Evolutionary conservation across 1,140 invertebrate genomes (phyloP), one percentile per base, ranked within the genome.

Genomic region (Hycleus phaleratus): DNA sequence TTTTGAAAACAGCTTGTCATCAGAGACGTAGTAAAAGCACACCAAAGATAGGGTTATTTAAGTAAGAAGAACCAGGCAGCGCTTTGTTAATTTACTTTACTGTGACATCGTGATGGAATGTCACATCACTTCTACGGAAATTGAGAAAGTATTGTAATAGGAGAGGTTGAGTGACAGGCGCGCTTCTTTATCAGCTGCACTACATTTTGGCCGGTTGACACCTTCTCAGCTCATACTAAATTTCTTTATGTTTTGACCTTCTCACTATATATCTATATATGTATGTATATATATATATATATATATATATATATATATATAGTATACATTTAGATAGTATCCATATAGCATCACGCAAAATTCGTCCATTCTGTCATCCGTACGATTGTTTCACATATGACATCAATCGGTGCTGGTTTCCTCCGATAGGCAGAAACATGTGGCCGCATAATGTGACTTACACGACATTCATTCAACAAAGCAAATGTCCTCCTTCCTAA

Each of bases 61-160:
- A 70, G 18, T 18, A 18, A 18, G 18, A 18, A 18, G 66, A 62
- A 53, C 58, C 52, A 56, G 61, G 58, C 58, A 67, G 63, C 63
- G 65, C 68, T 71, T 69, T 71, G 69, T 71, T 71, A 72, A 71
- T 72, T 72, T 72, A 70, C 71, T 72, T 68, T 60, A 59, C 56
- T 61, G 68, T 71, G 67, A 66, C 66, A 66, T 65, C 65, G 67
- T 71, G 71, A 73, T 73, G 70, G 67, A 71, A 73, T 73, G 70
- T 70, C 70, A 71, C 70, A 69, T 69, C 68, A 69, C 62, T 65
- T 65, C 64, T 63, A 65, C 69, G 71, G 71, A 73, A 73, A 73
- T 73, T 73, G 71, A 71, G 69, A 73, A 73, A 71, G 71, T 71
- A 71, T 73, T 73, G 69, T 73, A 70, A 70, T 66, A 65, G 67